A percentile compares a stretch with the other conserved stretches of the same genome.
These are phyloP conservation scores for Oreamnos americanus DNA, from an alignment of 2,113 vertebrate genomes.

Conservation along the genomic window DNA sequence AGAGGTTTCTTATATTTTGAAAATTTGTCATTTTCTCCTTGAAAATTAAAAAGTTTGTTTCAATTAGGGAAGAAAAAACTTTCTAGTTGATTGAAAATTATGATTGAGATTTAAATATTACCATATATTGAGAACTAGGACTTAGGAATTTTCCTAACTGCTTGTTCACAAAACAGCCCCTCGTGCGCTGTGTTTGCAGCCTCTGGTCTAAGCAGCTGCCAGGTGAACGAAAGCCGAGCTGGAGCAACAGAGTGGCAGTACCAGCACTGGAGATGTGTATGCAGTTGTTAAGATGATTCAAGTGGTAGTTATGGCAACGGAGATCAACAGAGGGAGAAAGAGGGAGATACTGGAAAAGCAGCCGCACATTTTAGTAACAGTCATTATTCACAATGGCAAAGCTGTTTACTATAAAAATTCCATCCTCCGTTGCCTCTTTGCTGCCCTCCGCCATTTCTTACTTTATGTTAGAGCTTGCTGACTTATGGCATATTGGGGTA, in stretches of 20 bases:
- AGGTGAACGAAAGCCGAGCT: slow-evolving; percentile 73
- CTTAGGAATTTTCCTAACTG: slow-evolving; percentile 25
- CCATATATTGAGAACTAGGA: background rate
- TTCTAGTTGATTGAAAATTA: background rate
- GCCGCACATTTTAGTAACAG: slow-evolving; percentile 67
- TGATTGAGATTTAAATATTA: background rate
- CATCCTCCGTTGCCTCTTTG: slow-evolving; percentile 60
- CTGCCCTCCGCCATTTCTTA: slow-evolving; percentile 32
- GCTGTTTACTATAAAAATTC: slow-evolving; percentile 72
- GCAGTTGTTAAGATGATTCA: slow-evolving; percentile 77
- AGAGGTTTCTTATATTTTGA: background rate
- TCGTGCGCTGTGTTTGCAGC: background rate
- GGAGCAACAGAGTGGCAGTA: slow-evolving; percentile 65
- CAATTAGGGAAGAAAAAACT: background rate
- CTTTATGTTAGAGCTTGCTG: slow-evolving; percentile 57
- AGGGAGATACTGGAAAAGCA: slow-evolving; percentile 72
- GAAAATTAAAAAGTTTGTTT: background rate
- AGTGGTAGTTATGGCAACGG: slow-evolving; percentile 74
- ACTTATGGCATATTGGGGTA: background rate
- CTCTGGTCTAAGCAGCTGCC: slow-evolving; percentile 57
- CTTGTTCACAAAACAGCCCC: background rate
- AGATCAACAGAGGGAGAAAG: slow-evolving; percentile 76
- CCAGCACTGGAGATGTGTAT: slow-evolving; percentile 64
- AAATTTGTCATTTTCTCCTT: slow-evolving; percentile 20
- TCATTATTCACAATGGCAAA: slow-evolving; percentile 62